These are phyloP conservation scores for Andrena fulva DNA, from an alignment of 2,888 invertebrate genomes.

Conservation along the genomic window DNA sequence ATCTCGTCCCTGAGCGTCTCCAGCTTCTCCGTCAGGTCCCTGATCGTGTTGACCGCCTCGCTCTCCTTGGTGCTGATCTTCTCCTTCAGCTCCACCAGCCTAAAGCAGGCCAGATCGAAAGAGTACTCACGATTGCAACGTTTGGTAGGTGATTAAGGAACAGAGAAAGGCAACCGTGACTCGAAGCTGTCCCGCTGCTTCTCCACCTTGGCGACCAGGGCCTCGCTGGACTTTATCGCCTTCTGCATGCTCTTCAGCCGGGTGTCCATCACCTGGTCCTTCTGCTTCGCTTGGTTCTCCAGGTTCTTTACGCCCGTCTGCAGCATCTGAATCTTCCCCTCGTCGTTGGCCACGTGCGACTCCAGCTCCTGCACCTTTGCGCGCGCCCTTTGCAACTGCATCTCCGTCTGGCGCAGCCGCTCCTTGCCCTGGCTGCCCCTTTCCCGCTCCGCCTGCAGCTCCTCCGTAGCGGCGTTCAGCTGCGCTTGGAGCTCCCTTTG, in stretches of 20 bases:
- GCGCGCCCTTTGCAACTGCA: constrained; percentile 69
- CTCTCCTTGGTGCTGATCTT: constrained; percentile 71
- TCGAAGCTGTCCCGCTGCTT: constrained; percentile 78
- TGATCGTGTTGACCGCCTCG: constrained; percentile 61
- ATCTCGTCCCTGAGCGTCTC: constrained; percentile 54
- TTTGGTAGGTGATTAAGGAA: constrained; percentile 18
- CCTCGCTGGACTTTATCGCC: constrained; percentile 73
- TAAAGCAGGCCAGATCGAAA: constrained; percentile 52
- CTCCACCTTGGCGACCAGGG: constrained; percentile 72
- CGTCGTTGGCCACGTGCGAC: constrained; percentile 54
- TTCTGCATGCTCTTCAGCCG: constrained; percentile 74
- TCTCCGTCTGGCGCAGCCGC: constrained; percentile 62
- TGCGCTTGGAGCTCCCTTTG: constrained; percentile 63
- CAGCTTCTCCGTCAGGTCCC: constrained; percentile 66
- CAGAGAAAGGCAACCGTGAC: constrained; percentile 68
- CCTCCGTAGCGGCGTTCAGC: constrained; percentile 51
- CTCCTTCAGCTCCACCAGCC: constrained; percentile 75
- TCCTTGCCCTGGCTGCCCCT: constrained; percentile 68
- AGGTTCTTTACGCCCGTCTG: constrained; percentile 69
- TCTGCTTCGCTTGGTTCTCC: constrained; percentile 75
- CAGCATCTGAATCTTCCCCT: constrained; percentile 70
- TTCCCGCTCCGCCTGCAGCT: constrained; percentile 68
- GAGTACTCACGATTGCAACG: neutral
- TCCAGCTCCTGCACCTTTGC: constrained; percentile 74
- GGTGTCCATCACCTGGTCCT: constrained; percentile 70